Evolutionary conservation across 92 coral and sea anemone species (phyloP), one percentile per base, ranked within the genome.

Genomic region (Porites rus): DNA sequence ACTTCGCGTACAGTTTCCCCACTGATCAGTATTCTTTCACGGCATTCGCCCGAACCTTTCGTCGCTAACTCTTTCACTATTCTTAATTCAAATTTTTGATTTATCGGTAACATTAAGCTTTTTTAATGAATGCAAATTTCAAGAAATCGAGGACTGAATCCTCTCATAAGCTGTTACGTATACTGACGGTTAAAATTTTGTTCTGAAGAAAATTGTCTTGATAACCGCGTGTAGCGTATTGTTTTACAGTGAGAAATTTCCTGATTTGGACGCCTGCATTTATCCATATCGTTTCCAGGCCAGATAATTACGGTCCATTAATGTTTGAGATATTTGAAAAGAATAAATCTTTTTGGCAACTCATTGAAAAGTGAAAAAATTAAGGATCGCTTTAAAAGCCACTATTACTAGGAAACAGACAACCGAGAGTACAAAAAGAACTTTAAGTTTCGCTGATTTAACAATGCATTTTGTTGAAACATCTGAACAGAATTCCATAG

Each of bases 401-500:
- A 7, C 60, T 18, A 72, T 72, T 18, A n/a, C 59, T 72, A 10
- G 60, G 12, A 46, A 13, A 18, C 10, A 52, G 24, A 69, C 70
- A 18, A 4, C 4, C 6, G 18, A 14, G 0, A 7, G 19, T 7
- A 19, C 0, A 51, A 19, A 72, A 50, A 72, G 13, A 72, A 8
- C 10, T 17, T 25, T 8, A 8, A 62, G 18, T 43, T 6, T 53
- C 68, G 77, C 69, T n/a, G 4, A 51, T 17, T 18, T 11, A 70
- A 81, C 77, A 70, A 69, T 81, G 38, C 53, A n/a, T 66, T 18
- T 38, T 69, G 79, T 21, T 58, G 72, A 71, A 72, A 72, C 65
- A 83, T 82, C 80, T 73, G 80, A 73, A 64, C 17, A 51, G 87
- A 83, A 83, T 83, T 83, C 87, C 87, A 73, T 43, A 73, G 80